A percentile compares a stretch with the other conserved stretches of the same genome.
Conservation (phyloP, 2,888 invertebrate genomes). For the Hirtodrosophila confusa region DNA sequence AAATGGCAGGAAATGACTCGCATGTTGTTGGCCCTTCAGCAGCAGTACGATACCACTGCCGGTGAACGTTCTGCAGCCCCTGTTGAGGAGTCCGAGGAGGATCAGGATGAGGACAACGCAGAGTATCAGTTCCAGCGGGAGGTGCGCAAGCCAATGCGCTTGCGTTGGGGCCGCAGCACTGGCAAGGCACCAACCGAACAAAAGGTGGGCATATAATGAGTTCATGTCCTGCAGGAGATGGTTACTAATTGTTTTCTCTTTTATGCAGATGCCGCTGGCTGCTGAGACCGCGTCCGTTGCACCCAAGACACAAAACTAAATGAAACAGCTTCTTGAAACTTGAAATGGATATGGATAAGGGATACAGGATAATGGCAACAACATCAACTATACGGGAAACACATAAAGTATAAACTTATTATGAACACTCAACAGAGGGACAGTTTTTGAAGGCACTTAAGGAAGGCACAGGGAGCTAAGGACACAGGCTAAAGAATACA, state of each 20-base stretch:
- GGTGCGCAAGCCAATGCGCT: slow-evolving; percentile 81
- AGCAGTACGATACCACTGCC: slow-evolving; percentile 51
- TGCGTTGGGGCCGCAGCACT: slow-evolving; percentile 83
- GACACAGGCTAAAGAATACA: slow-evolving; percentile 58
- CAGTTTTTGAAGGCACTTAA: slow-evolving; percentile 52
- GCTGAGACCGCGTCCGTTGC: slow-evolving; percentile 43
- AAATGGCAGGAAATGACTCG: slow-evolving; percentile 71
- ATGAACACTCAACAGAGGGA: slow-evolving; percentile 34
- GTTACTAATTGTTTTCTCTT: background rate
- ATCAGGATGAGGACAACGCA: slow-evolving; percentile 52
- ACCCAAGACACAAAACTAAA: slow-evolving; percentile 60
- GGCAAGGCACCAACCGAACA: slow-evolving; percentile 63
- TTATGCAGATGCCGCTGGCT: slow-evolving; percentile 21
- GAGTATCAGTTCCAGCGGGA: slow-evolving; percentile 77
- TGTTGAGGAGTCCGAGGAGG: slow-evolving; percentile 25
- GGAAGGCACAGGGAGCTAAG: slow-evolving; percentile 33
- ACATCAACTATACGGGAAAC: slow-evolving; percentile 24
- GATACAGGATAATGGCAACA: slow-evolving; percentile 32
- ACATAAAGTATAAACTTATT: slow-evolving; percentile 25
- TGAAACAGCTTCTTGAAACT: background rate
- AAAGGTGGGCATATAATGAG: slow-evolving; percentile 42
- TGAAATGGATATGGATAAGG: slow-evolving; percentile 32
- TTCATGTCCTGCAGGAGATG: background rate
- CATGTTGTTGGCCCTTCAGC: slow-evolving; percentile 72
- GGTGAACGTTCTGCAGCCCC: slow-evolving; percentile 31